These are phyloP conservation scores for Menidia beryllina DNA, from an alignment of 2,113 vertebrate species.

Conservation along the genomic window DNA sequence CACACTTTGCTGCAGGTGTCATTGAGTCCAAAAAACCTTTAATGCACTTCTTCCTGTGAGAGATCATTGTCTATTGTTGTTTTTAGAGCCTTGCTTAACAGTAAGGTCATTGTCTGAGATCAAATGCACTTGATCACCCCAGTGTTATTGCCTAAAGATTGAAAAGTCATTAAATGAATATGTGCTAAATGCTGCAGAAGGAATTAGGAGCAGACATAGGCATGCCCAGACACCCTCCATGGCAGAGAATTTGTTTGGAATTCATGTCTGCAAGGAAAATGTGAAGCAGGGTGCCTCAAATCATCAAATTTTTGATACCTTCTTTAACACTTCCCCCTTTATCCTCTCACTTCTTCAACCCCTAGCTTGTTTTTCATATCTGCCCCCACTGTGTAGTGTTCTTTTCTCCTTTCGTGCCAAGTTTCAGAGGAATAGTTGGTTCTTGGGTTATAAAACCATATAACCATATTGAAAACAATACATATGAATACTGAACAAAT, in stretches of 20 bases:
- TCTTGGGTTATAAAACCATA: neutral
- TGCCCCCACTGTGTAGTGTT: neutral
- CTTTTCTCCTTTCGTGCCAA: neutral
- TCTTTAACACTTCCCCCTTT: conserved; percentile 31
- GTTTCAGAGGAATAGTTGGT: neutral
- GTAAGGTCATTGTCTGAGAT: neutral
- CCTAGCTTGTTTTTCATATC: neutral
- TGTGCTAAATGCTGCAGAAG: conserved; percentile 80
- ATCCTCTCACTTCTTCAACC: neutral
- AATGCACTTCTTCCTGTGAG: neutral
- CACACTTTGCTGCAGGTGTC: neutral
- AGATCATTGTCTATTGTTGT: neutral
- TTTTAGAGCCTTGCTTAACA: conserved; percentile 2
- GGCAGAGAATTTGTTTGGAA: conserved; percentile 88
- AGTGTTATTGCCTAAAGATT: conserved; percentile 24
- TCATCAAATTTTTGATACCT: conserved; percentile 61
- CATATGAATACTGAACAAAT: neutral
- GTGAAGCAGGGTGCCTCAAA: conserved; percentile 72
- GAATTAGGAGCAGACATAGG: conserved; percentile 77
- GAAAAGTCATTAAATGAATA: conserved; percentile 64
- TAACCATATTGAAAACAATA: neutral
- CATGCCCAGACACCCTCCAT: conserved; percentile 84
- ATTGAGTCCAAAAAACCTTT: conserved; percentile 12
- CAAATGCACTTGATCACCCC: conserved; percentile 6
- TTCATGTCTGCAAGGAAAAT: conserved; percentile 87